Evolutionary conservation across 2,797 vertebrate species (phyloP), one percentile per base, ranked within the genome.

Genomic region (Neosilurus mollespiculum): DNA sequence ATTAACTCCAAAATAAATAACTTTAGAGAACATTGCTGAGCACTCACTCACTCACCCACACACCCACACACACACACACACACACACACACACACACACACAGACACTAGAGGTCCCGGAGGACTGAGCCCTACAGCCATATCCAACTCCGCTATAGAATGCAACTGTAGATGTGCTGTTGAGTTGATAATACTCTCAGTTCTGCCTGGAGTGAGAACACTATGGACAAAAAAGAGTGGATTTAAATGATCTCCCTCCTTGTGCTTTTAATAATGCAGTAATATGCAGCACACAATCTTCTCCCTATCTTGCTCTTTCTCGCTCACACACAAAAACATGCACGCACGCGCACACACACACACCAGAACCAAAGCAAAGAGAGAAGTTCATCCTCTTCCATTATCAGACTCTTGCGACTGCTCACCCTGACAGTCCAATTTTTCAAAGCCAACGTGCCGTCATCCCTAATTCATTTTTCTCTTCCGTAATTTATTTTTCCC

Each of bases 381-480:
- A 85, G 86, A 83, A 75, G 78, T 86, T 90, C 82, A 85, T 86
- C 91, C 91, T 87, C 88, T 88, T 92, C 90, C 91, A 93, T 93
- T 93, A 93, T 92, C 80, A 49, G 84, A 88, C 90, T 80, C 82
- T 88, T 82, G 82, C 86, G 90, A 87, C 87, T 91, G 89, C 85
- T 88, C 88, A 76, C 89, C 80, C 62, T 92, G 93, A 93, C 93
- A 93, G 90, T 89, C 85, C 89, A 90, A 93, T 94, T 93, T 90
- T 90, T 94, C 93, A 93, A 81, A 80, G 81, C 84, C 88, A 85
- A 91, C 90, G 86, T 84, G 82, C 87, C 86, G 87, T 89, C 88
- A 90, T 89, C 88, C 91, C 91, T 92, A 92, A 93, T 93, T 93
- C 90, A 92, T 92, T 93, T 92, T 92, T 88, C 88, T 82, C 85